phyloP scores from a whole-genome alignment of 2,797 vertebrate species.

The Enteromius argenteus region DNA sequence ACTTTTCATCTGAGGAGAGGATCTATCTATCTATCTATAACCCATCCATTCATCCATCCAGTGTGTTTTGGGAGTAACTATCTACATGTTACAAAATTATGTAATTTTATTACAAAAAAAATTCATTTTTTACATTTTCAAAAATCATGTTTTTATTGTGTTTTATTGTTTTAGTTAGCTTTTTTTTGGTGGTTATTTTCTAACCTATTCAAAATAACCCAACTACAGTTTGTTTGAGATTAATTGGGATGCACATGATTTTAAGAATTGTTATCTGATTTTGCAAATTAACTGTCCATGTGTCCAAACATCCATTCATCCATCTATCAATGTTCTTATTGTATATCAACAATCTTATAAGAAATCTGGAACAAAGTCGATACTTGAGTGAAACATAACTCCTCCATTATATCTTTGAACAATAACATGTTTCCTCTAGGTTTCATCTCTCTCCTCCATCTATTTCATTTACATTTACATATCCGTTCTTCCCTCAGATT shows the following conservation, averaged over 20 bases:
- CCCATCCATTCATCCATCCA: neutral
- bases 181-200: no score
- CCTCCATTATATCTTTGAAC: neutral
- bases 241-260: no score
- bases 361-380: neutral
- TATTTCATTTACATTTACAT: neutral
- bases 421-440: neutral
- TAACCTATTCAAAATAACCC: no score
- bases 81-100: neutral
- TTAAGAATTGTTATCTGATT: no score
- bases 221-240: no score
- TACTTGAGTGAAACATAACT: neutral
- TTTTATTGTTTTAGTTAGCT: no score
- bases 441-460: neutral
- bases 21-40: slow-evolving; percentile 10
- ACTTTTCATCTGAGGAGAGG: slow-evolving; percentile 28
- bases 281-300: neutral
- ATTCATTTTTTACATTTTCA: no score
- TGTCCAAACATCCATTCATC: neutral
- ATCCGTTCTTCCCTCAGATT: slow-evolving; percentile 13
- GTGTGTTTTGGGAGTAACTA: neutral
- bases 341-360: neutral
- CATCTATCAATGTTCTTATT: neutral
- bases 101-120: neutral
- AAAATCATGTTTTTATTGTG: no score